Conservation (phyloP, 2,888 invertebrate genomes). For the Mythimna impura region DNA sequence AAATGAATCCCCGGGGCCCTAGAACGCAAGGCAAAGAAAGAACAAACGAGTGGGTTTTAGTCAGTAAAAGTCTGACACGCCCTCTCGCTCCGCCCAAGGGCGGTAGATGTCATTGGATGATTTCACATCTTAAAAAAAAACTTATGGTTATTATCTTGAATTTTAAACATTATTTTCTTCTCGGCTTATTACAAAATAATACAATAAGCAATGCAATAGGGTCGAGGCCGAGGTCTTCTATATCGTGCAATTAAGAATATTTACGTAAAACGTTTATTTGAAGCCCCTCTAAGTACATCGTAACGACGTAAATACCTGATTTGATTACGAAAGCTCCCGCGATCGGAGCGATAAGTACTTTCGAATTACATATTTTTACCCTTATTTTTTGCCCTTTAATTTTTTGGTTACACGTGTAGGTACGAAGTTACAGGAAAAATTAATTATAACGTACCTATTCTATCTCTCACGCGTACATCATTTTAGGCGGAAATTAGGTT, state of each 20-base stretch:
- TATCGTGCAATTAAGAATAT: conserved; percentile 24
- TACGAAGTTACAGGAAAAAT: conserved; percentile 1
- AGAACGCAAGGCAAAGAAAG: no score
- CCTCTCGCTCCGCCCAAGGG: no score
- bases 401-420: conserved; percentile 14
- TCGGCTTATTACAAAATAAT: conserved; percentile 9
- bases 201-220: conserved; percentile 16
- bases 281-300: conserved; percentile 17
- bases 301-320: conserved; percentile 37
- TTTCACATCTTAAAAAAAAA: not conserved
- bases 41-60: no score
- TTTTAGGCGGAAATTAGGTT: conserved; percentile 1
- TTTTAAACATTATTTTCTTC: not conserved
- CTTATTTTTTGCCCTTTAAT: not conserved
- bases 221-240: not conserved
- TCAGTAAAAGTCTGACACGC: no score
- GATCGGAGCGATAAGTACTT: conserved; percentile 15
- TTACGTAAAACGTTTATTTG: conserved; percentile 28
- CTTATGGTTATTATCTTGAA: not conserved
- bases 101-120: no score
- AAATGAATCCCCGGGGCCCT: no score
- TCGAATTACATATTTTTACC: not conserved
- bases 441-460: conserved; percentile 25
- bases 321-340: conserved; percentile 31
- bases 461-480: not conserved